Evolutionary conservation across 2,888 invertebrate genomes (phyloP).

Genomic region (Troides aeacus): DNA sequence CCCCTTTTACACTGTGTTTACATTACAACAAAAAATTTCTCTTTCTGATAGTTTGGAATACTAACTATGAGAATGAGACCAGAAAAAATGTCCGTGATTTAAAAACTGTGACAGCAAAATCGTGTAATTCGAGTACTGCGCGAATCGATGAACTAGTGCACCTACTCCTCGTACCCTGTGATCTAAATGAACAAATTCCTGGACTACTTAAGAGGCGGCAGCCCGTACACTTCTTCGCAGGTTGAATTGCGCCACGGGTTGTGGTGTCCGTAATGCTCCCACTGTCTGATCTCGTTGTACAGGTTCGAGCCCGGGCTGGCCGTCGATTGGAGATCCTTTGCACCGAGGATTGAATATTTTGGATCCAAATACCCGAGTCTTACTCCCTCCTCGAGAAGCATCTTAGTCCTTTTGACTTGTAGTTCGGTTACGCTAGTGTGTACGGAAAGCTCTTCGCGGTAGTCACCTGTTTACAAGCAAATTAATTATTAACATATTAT

Average conservation of each 20-base stretch:
- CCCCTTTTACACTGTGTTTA: too few relatives aligned
- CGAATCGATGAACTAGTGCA: background rate
- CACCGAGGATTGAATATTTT: slow-evolving; percentile 54
- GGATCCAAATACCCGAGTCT: slow-evolving; percentile 48
- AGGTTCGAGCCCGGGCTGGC: slow-evolving; percentile 61
- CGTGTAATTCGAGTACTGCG: too few relatives aligned
- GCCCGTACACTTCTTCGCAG: slow-evolving; percentile 49
- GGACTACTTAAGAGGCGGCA: slow-evolving; percentile 13
- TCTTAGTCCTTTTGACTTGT: slow-evolving; percentile 49
- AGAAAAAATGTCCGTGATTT: too few relatives aligned
- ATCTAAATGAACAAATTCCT: background rate
- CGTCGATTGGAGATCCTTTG: slow-evolving; percentile 48
- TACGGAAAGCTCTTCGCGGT: slow-evolving; percentile 49
- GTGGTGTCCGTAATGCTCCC: slow-evolving; percentile 50
- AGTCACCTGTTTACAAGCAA: slow-evolving; percentile 54
- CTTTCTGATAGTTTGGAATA: too few relatives aligned
- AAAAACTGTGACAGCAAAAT: too few relatives aligned
- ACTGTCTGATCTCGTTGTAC: slow-evolving; percentile 48
- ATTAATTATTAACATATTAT: too few relatives aligned
- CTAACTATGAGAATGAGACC: too few relatives aligned
- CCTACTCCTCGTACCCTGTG: background rate
- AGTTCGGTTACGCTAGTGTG: slow-evolving; percentile 48
- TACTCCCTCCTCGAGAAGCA: slow-evolving; percentile 55
- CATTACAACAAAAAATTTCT: too few relatives aligned
- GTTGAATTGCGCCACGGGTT: slow-evolving; percentile 42